These are phyloP conservation scores for Brachionus koreanus DNA, from an alignment of 1,140 invertebrate species.

Conservation along the genomic window DNA sequence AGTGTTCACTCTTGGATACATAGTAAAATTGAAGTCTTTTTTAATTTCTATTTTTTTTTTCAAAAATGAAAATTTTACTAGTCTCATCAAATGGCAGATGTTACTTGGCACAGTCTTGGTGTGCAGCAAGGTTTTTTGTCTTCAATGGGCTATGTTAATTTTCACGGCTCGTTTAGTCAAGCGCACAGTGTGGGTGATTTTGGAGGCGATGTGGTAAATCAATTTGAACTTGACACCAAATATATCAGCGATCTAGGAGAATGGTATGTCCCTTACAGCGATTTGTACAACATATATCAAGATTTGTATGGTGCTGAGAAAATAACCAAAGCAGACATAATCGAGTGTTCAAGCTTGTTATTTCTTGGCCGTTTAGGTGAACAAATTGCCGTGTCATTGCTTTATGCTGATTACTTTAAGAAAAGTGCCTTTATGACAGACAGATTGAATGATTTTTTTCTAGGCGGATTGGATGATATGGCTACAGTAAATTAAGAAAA, in stretches of 20 bases:
- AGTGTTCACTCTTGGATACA: constrained; percentile 51
- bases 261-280: constrained; percentile 52
- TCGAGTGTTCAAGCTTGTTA: constrained; percentile 48
- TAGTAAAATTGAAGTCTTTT: neutral
- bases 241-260: constrained; percentile 46
- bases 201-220: constrained; percentile 50
- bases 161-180: constrained; percentile 50
- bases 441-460: constrained; percentile 49
- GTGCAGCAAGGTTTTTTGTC: constrained; percentile 52
- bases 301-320: constrained; percentile 49
- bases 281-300: constrained; percentile 51
- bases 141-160: constrained; percentile 53
- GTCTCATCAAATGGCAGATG: constrained; percentile 53
- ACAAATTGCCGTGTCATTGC: constrained; percentile 47
- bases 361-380: constrained; percentile 49
- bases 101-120: constrained; percentile 53
- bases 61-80: neutral
- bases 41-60: neutral
- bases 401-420: constrained; percentile 47
- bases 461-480: constrained; percentile 54
- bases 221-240: constrained; percentile 47
- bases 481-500: constrained; percentile 42
- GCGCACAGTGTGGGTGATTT: constrained; percentile 51
- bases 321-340: constrained; percentile 47
- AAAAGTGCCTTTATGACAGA: constrained; percentile 51